Evolutionary conservation across 2,113 vertebrate species (phyloP).

Genomic region (Podilymbus podiceps): DNA sequence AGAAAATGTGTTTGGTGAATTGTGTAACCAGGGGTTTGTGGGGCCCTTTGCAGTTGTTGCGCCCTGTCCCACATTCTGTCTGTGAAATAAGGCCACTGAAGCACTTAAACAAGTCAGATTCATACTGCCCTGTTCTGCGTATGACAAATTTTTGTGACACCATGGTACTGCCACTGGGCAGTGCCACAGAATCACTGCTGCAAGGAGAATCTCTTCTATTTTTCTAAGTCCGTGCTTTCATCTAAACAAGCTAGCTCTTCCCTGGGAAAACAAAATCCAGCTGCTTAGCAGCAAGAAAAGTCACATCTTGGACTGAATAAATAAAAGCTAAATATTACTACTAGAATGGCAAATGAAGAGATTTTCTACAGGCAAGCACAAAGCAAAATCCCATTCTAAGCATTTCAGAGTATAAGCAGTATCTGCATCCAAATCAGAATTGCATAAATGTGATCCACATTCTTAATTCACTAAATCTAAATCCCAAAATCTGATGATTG

Average conservation of each 20-base stretch:
- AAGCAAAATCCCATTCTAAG: slow-evolving; percentile 30
- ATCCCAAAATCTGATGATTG: background rate
- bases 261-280: slow-evolving; percentile 47
- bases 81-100: slow-evolving; percentile 62
- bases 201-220: slow-evolving; percentile 28
- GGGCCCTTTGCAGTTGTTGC: background rate
- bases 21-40: background rate
- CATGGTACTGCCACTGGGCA: slow-evolving; percentile 52
- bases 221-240: background rate
- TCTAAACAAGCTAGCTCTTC: background rate
- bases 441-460: background rate
- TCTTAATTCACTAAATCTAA: slow-evolving; percentile 15
- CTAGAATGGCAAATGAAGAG: slow-evolving; percentile 14
- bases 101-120: slow-evolving; percentile 65
- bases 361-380: slow-evolving; percentile 21
- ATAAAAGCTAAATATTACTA: slow-evolving; percentile 29
- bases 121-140: slow-evolving; percentile 13
- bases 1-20: background rate
- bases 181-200: slow-evolving; percentile 49
- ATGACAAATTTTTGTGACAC: slow-evolving; percentile 60
- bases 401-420: background rate
- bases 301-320: slow-evolving; percentile 27
- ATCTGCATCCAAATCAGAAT: slow-evolving; percentile 24
- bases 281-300: slow-evolving; percentile 48
- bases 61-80: slow-evolving; percentile 31